Percentiles rank a stretch among this genome's conserved stretches.
phyloP scores from a whole-genome alignment of 1,140 invertebrate genomes.

The Leguminivora glycinivorella region DNA sequence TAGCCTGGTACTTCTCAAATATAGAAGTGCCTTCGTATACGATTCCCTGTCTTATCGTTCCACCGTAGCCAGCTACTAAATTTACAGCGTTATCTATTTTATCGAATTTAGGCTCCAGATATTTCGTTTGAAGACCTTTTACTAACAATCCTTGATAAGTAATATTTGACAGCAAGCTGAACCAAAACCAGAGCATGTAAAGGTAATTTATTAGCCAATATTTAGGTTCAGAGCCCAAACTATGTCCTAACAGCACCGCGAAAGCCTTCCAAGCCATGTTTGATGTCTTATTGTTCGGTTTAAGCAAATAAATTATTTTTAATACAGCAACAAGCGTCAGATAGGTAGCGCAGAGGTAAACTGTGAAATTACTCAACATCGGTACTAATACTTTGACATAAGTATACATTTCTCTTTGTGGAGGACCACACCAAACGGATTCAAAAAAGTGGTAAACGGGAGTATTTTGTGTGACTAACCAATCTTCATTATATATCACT shows the following conservation, averaged over 20 bases:
- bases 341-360: constrained; percentile 41
- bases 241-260: constrained; percentile 53
- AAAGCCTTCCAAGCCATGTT: constrained; percentile 33
- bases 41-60: constrained; percentile 35
- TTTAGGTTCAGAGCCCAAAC: constrained; percentile 42
- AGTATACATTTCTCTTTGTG: constrained; percentile 47
- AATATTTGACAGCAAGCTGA: constrained; percentile 52
- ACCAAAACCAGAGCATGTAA: constrained; percentile 58
- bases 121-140: constrained; percentile 44
- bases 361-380: constrained; percentile 43
- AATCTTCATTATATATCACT: constrained; percentile 38
- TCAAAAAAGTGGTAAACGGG: constrained; percentile 41
- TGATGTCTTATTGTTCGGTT: constrained; percentile 35
- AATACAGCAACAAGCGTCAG: constrained; percentile 36
- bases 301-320: constrained; percentile 31
- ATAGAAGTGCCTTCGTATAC: constrained; percentile 45
- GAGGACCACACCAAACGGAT: constrained; percentile 49
- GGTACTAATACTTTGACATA: constrained; percentile 55
- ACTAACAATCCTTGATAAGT: constrained; percentile 56
- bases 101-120: constrained; percentile 47
- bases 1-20: constrained; percentile 36
- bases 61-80: constrained; percentile 43
- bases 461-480: constrained; percentile 38
- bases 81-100: constrained; percentile 46
- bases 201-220: constrained; percentile 46